These are phyloP conservation scores for Plodia interpunctella DNA, from an alignment of 1,140 invertebrate genomes.

Conservation along the genomic window DNA sequence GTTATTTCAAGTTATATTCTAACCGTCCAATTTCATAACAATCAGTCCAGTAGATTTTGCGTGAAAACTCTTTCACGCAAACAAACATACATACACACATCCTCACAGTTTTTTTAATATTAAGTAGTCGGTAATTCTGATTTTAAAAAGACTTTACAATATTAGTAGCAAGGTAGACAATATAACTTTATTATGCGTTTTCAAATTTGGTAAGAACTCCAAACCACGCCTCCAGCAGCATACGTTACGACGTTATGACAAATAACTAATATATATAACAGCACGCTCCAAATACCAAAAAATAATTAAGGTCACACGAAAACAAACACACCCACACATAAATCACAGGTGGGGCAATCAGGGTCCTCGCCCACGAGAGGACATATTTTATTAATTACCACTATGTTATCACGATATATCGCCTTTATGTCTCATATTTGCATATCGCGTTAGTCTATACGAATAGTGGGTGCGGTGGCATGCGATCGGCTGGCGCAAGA, in stretches of 20 bases:
- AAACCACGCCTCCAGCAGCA: no score
- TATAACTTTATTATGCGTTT: no score
- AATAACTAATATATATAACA: conserved; percentile 5
- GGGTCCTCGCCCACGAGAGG: conserved; percentile 52
- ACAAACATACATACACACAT: no score
- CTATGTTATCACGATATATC: conserved; percentile 65
- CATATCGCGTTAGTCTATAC: conserved; percentile 65
- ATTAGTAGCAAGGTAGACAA: no score
- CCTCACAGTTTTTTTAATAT: no score
- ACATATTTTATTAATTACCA: conserved; percentile 72
- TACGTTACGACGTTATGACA: not conserved
- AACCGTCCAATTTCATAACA: no score
- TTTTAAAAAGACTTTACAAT: no score
- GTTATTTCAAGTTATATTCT: no score
- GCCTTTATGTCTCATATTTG: conserved; percentile 72
- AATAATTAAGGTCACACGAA: conserved; percentile 52
- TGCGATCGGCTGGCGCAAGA: conserved; percentile 33
- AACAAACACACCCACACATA: conserved; percentile 47
- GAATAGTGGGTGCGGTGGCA: conserved; percentile 49
- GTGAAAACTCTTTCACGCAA: no score
- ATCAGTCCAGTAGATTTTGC: no score
- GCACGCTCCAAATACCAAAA: conserved; percentile 7
- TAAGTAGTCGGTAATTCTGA: no score
- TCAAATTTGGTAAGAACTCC: no score
- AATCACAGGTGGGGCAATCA: conserved; percentile 25